A percentile compares a stretch with the other conserved stretches of the same genome.
Conservation (phyloP, 92 coral and sea anemone genomes). For the Metridium senile region DNA sequence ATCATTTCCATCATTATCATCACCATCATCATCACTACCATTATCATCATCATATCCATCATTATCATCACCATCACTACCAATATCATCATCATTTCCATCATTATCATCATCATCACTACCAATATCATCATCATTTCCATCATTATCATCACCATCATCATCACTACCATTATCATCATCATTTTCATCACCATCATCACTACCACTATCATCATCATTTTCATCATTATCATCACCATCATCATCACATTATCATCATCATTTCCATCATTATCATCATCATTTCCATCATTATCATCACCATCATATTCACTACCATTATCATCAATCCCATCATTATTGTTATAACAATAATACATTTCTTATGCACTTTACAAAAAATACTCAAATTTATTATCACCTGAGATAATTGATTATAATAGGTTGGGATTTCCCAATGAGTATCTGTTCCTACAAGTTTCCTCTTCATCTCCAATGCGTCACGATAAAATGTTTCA, state of each 20-base stretch:
- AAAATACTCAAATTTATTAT: neutral
- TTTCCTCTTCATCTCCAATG: slow-evolving; percentile 34
- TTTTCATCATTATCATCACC: neutral
- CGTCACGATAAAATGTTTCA: slow-evolving; percentile 19
- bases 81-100: neutral
- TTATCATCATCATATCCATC: neutral
- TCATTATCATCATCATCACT: neutral
- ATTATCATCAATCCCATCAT: neutral
- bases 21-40: slow-evolving; percentile 1
- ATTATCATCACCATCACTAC: neutral
- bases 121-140: neutral
- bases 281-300: neutral
- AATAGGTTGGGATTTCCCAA: slow-evolving; percentile 60
- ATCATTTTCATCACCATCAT: slow-evolving; percentile 3
- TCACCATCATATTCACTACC: neutral
- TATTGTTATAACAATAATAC: neutral
- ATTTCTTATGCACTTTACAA: neutral
- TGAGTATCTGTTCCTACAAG: slow-evolving; percentile 50
- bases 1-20: neutral
- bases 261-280: neutral
- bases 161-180: slow-evolving; percentile 5
- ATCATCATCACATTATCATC: neutral
- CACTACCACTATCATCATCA: neutral
- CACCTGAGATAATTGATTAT: slow-evolving; percentile 49
- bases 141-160: slow-evolving; percentile 2